Evolutionary conservation across 2,888 invertebrate genomes (phyloP).

Genomic region (Microchrysa polita): DNA sequence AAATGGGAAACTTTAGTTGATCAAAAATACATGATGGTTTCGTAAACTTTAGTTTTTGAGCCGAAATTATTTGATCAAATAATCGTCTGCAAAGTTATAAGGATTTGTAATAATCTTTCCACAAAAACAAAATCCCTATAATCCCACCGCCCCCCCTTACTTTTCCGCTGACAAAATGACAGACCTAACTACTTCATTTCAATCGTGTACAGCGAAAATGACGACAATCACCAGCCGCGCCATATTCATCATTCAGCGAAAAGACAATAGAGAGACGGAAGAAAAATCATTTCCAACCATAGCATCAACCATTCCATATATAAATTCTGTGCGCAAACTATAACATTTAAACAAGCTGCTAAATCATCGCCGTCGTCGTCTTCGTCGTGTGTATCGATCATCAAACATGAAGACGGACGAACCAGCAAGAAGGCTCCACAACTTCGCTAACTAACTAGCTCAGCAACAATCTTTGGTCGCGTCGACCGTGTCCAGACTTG

Average conservation of each 20-base stretch:
- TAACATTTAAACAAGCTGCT: conserved; percentile 25
- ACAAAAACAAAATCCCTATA: no score
- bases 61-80: no score
- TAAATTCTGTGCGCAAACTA: neutral
- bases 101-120: no score
- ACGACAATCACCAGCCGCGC: neutral
- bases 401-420: conserved; percentile 1
- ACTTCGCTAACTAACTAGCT: conserved; percentile 30
- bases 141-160: no score
- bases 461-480: neutral
- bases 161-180: neutral
- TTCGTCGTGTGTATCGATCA: conserved; percentile 2
- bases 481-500: conserved; percentile 4
- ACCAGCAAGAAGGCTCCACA: conserved; percentile 24
- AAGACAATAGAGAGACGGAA: no score
- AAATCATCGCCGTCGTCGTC: conserved; percentile 28
- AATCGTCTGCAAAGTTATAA: no score
- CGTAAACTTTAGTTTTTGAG: no score
- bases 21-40: no score
- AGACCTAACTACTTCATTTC: neutral
- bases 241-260: no score
- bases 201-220: neutral
- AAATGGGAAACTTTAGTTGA: no score
- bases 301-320: neutral
- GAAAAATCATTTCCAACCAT: no score